Evolutionary conservation across 2,113 vertebrate genomes (phyloP).

Genomic region (Oreotragus oreotragus): DNA sequence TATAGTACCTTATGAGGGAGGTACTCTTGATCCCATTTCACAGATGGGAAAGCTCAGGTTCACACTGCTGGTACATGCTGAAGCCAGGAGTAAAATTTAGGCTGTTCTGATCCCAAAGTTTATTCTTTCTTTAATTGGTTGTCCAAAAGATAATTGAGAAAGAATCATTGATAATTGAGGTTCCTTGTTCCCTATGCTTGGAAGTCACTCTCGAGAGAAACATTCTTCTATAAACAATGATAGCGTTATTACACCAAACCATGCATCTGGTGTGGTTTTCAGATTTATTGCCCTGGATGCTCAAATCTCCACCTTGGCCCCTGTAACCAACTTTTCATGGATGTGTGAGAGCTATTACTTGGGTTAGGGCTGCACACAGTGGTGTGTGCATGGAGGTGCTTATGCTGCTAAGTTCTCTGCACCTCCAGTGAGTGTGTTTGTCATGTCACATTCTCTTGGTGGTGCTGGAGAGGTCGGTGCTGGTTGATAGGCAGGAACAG

Average conservation of each 20-base stretch:
- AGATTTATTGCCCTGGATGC: not conserved
- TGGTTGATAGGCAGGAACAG: not conserved
- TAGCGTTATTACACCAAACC: not conserved
- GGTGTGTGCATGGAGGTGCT: not conserved
- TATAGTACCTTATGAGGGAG: not conserved
- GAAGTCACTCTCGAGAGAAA: not conserved
- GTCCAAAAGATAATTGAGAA: not conserved
- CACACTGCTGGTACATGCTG: not conserved
- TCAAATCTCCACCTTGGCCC: not conserved
- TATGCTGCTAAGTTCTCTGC: not conserved
- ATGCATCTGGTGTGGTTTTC: not conserved
- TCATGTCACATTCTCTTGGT: not conserved
- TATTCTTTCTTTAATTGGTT: not conserved
- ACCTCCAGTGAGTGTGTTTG: not conserved
- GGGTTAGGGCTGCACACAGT: not conserved
- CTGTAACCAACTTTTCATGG: not conserved
- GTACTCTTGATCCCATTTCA: not conserved
- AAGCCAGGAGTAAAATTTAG: not conserved
- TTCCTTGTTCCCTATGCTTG: not conserved
- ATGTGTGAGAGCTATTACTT: not conserved
- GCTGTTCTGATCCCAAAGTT: not conserved
- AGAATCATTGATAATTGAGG: conserved; percentile 8
- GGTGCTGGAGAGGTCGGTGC: not conserved
- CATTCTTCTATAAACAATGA: not conserved
- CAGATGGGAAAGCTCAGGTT: conserved; percentile 7